These are phyloP conservation scores for Ctenopoma kingsleyae DNA, from an alignment of 2,797 vertebrate species.

Conservation along the genomic window DNA sequence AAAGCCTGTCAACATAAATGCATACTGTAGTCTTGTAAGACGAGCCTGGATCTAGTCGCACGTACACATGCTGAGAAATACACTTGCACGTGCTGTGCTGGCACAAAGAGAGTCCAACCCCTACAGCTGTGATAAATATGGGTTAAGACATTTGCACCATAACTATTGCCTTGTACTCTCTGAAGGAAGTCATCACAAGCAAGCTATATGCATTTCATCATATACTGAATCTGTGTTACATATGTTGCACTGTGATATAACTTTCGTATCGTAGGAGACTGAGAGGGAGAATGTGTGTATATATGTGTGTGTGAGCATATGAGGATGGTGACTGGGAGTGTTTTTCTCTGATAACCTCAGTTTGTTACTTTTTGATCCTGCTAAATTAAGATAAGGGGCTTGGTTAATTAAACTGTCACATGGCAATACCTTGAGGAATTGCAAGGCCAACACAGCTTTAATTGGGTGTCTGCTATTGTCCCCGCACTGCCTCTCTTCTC, in stretches of 20 bases:
- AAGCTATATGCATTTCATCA: slow-evolving; percentile 26
- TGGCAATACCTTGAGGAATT: slow-evolving; percentile 87
- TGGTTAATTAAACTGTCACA: slow-evolving; percentile 89
- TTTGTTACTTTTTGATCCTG: slow-evolving; percentile 85
- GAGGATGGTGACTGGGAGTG: slow-evolving; percentile 67
- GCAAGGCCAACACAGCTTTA: slow-evolving; percentile 81
- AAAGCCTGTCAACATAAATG: slow-evolving; percentile 68
- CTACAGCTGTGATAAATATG: slow-evolving; percentile 42
- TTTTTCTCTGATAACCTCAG: slow-evolving; percentile 82
- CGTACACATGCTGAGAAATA: not conserved
- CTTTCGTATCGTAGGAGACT: slow-evolving; percentile 23
- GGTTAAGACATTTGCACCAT: slow-evolving; percentile 16
- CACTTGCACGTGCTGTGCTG: not conserved
- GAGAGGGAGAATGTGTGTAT: slow-evolving; percentile 25
- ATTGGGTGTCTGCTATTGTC: slow-evolving; percentile 85
- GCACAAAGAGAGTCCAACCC: slow-evolving; percentile 17
- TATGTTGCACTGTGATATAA: slow-evolving; percentile 14
- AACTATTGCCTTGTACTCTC: slow-evolving; percentile 18
- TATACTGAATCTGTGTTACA: slow-evolving; percentile 26
- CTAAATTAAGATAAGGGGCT: slow-evolving; percentile 87
- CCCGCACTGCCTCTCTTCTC: slow-evolving; percentile 61
- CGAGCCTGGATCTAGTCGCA: slow-evolving; percentile 19
- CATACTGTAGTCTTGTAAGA: slow-evolving; percentile 21
- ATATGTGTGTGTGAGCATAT: slow-evolving; percentile 50
- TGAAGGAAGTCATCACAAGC: not conserved